A percentile compares a stretch with the other conserved stretches of the same genome.
Conservation (phyloP, 2,113 vertebrate species). For the Gymnogyps californianus region DNA sequence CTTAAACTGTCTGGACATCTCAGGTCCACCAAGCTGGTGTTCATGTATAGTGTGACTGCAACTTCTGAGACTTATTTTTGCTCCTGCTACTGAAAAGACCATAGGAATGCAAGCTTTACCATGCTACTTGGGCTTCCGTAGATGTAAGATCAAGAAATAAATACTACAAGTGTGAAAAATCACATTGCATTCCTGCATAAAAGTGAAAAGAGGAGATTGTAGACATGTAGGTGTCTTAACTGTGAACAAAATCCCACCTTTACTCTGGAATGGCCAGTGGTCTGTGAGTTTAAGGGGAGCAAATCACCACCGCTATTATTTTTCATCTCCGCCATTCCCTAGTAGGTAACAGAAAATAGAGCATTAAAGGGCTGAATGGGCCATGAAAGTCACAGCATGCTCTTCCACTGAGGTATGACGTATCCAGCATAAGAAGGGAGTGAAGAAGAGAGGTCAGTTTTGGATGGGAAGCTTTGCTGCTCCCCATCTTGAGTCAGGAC, state of each 20-base stretch:
- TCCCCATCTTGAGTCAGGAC: accelerated
- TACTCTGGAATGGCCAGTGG: no score
- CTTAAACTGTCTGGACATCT: not conserved
- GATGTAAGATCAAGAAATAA: not conserved
- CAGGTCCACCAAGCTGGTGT: not conserved
- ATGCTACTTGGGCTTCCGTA: not conserved
- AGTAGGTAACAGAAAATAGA: not conserved
- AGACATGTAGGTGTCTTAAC: not conserved
- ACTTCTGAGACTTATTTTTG: not conserved
- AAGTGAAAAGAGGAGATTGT: not conserved
- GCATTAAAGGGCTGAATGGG: not conserved
- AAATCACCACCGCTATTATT: not conserved
- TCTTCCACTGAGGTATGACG: not conserved
- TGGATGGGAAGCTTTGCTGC: not conserved
- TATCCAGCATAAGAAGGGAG: not conserved
- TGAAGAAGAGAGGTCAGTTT: not conserved
- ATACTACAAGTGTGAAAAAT: not conserved
- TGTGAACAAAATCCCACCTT: not conserved
- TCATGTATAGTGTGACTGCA: not conserved
- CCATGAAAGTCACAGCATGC: not conserved
- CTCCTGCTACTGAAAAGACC: not conserved
- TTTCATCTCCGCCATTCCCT: not conserved
- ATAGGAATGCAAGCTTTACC: not conserved
- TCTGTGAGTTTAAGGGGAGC: not conserved
- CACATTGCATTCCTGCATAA: not conserved